Percentiles rank a stretch among this genome's conserved stretches.
phyloP scores from a whole-genome alignment of 2,888 invertebrate genomes.

The Oscheius myriophilus region DNA sequence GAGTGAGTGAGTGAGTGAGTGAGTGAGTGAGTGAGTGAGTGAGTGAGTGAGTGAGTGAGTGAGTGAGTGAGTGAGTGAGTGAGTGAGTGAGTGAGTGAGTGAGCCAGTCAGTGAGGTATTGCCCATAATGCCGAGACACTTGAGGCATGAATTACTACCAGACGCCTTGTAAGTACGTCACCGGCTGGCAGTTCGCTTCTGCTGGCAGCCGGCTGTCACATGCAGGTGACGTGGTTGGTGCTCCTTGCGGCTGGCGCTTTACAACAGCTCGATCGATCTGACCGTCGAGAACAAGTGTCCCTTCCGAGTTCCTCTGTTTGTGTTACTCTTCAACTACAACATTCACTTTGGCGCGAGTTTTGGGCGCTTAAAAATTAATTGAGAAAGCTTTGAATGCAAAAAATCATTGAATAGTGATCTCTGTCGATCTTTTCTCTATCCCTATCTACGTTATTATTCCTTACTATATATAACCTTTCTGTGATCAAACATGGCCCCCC shows the following conservation, averaged over 20 bases:
- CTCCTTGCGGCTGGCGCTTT: slow-evolving; percentile 14
- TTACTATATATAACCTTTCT: too few relatives aligned
- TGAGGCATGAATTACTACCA: not conserved
- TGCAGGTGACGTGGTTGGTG: slow-evolving; percentile 15
- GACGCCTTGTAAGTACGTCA: not conserved
- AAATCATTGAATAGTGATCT: too few relatives aligned
- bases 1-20: not conserved
- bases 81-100: not conserved
- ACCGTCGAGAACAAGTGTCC: slow-evolving; percentile 31
- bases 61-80: not conserved
- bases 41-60: slow-evolving; percentile 4
- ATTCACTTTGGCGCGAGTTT: too few relatives aligned
- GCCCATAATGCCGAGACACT: too few relatives aligned
- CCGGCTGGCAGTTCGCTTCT: not conserved
- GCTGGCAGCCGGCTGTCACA: slow-evolving; percentile 13
- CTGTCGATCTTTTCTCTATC: too few relatives aligned
- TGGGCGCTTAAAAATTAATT: too few relatives aligned
- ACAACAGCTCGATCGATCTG: slow-evolving; percentile 26
- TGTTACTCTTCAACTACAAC: slow-evolving; percentile 15
- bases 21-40: not conserved
- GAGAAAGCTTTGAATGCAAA: too few relatives aligned
- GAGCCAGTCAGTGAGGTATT: not conserved
- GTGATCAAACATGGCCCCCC: too few relatives aligned
- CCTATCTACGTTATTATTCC: too few relatives aligned
- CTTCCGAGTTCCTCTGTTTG: slow-evolving; percentile 28